Percentiles rank a stretch among this genome's conserved stretches.
These are phyloP conservation scores for Nannoperca obscura DNA, from an alignment of 2,797 vertebrate genomes.

Conservation along the genomic window DNA sequence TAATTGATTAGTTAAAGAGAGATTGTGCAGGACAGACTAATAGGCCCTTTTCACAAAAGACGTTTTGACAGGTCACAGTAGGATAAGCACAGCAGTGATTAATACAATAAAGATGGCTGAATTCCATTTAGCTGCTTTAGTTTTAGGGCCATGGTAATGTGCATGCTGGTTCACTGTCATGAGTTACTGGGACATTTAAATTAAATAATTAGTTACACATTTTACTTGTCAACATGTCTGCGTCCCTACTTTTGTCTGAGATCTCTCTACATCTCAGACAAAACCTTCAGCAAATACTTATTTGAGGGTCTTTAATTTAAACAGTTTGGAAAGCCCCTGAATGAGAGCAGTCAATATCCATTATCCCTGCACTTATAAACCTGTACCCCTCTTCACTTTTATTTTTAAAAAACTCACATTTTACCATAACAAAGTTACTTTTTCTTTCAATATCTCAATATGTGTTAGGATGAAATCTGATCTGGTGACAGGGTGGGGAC, in stretches of 20 bases:
- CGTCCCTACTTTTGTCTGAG: not conserved
- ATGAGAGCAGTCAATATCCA: not conserved
- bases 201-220: not conserved
- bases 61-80: not conserved
- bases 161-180: no score
- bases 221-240: not conserved
- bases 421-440: not conserved
- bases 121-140: no score
- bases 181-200: no score
- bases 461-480: conserved; percentile 56
- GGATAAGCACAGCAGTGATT: not conserved
- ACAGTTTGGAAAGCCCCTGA: not conserved
- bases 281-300: not conserved
- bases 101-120: no score
- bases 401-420: not conserved
- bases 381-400: not conserved
- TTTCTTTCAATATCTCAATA: conserved; percentile 22
- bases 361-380: not conserved
- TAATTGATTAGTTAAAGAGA: no score
- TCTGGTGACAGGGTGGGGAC: conserved; percentile 69
- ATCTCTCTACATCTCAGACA: not conserved
- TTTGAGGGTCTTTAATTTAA: not conserved
- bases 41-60: not conserved
- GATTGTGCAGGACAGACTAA: not conserved
- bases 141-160: no score